Conservation (phyloP, 1,140 invertebrate species). For the Rhopalosiphum maidis region DNA sequence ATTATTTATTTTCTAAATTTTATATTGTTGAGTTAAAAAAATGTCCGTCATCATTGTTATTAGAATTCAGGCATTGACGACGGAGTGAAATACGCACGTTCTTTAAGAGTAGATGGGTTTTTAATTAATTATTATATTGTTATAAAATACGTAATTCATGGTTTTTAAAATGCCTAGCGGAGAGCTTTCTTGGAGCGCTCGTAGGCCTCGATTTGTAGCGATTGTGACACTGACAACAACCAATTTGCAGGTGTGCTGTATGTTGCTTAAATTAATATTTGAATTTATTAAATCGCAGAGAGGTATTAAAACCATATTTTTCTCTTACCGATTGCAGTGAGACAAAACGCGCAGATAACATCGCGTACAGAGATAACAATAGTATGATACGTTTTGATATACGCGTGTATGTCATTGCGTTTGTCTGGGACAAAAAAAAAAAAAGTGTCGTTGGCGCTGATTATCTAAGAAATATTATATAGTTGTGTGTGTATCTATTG, state of each 20-base stretch:
- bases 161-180: not conserved
- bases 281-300: not conserved
- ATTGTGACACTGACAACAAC: not conserved
- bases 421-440: not conserved
- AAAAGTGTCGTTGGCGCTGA: not conserved
- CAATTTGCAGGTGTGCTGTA: not conserved
- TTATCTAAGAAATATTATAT: not conserved
- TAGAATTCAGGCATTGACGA: not conserved
- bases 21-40: not conserved
- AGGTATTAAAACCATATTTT: not conserved
- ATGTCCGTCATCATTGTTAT: slow-evolving; percentile 2
- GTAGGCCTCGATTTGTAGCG: not conserved
- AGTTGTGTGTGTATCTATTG: too few relatives aligned
- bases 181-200: not conserved
- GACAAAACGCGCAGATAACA: not conserved
- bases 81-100: not conserved
- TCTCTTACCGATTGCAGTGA: not conserved
- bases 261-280: not conserved
- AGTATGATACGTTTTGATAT: not conserved
- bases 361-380: not conserved
- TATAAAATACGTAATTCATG: not conserved
- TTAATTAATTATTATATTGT: slow-evolving; percentile 26
- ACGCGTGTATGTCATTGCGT: not conserved
- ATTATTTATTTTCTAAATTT: slow-evolving; percentile 25
- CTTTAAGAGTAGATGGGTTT: not conserved